These are phyloP conservation scores for Tetranychus truncatus DNA, from an alignment of 2,888 invertebrate genomes.

Conservation along the genomic window DNA sequence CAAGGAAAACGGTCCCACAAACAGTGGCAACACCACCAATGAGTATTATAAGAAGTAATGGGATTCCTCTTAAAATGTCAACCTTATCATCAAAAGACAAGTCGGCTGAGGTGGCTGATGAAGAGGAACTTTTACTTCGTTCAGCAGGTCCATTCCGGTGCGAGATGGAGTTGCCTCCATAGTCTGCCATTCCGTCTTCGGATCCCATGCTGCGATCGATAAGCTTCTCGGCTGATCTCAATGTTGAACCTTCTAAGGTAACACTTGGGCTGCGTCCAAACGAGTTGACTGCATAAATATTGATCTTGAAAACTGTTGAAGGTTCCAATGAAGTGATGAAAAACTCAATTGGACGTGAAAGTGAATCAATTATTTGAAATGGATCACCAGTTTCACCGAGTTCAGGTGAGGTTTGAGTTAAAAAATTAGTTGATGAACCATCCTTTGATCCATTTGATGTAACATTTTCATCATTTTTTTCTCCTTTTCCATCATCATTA, in stretches of 20 bases:
- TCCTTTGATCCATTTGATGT: background rate
- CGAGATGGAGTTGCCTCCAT: background rate
- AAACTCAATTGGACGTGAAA: conserved; percentile 11
- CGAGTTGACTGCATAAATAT: conserved; percentile 19
- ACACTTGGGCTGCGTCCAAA: conserved; percentile 18
- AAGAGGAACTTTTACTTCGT: conserved; percentile 6
- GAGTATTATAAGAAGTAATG: background rate
- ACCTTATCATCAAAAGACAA: background rate
- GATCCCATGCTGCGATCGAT: conserved; percentile 12
- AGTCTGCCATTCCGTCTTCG: background rate
- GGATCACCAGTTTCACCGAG: background rate
- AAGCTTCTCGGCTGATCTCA: conserved; percentile 20
- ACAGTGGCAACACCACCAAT: background rate
- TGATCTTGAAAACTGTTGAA: conserved; percentile 16
- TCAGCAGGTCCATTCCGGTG: background rate
- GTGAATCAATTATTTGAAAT: background rate
- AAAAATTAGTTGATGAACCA: background rate
- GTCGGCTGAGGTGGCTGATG: background rate
- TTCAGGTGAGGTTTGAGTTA: background rate
- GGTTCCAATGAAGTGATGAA: conserved; percentile 13
- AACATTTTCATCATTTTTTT: too few relatives aligned
- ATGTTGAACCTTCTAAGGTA: conserved; percentile 16
- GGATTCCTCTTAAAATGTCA: background rate
- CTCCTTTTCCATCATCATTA: too few relatives aligned
- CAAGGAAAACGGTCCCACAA: background rate